These are phyloP conservation scores for Aphelenchoides besseyi DNA, from an alignment of 1,140 invertebrate species.

Conservation along the genomic window DNA sequence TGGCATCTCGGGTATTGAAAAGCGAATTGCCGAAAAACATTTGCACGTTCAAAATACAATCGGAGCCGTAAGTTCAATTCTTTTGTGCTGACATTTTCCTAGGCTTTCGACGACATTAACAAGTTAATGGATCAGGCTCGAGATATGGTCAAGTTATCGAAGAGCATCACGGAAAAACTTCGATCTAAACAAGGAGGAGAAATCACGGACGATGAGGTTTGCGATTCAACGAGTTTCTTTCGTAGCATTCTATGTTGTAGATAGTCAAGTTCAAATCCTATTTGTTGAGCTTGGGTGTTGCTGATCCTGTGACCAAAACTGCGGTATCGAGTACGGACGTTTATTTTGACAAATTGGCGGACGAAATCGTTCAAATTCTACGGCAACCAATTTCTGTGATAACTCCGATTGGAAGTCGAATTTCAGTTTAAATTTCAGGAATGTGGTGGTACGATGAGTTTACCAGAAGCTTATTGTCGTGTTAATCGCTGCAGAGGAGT, in stretches of 20 bases:
- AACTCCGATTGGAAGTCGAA: not conserved
- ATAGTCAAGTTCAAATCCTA: conserved; percentile 93
- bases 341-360: conserved; percentile 81
- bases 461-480: conserved; percentile 92
- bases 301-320: conserved; percentile 85
- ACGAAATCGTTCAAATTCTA: conserved; percentile 79
- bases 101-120: conserved; percentile 91
- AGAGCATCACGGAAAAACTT: conserved; percentile 86
- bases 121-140: conserved; percentile 92
- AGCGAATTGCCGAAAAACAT: conserved; percentile 81
- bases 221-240: not conserved
- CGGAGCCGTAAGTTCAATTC: conserved; percentile 2
- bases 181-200: conserved; percentile 83
- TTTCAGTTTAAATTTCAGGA: conserved; percentile 45
- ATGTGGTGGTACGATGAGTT: conserved; percentile 80
- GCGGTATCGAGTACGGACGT: conserved; percentile 79
- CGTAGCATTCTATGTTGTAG: conserved; percentile 53
- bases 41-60: conserved; percentile 71
- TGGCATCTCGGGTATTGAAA: conserved; percentile 86
- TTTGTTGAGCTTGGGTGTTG: conserved; percentile 86
- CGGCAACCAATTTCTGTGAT: conserved; percentile 75
- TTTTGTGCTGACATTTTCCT: conserved; percentile 61
- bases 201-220: conserved; percentile 86
- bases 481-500: conserved; percentile 74
- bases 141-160: conserved; percentile 90